Conservation (phyloP, 2,888 invertebrate genomes). For the Torymus tubicola region DNA sequence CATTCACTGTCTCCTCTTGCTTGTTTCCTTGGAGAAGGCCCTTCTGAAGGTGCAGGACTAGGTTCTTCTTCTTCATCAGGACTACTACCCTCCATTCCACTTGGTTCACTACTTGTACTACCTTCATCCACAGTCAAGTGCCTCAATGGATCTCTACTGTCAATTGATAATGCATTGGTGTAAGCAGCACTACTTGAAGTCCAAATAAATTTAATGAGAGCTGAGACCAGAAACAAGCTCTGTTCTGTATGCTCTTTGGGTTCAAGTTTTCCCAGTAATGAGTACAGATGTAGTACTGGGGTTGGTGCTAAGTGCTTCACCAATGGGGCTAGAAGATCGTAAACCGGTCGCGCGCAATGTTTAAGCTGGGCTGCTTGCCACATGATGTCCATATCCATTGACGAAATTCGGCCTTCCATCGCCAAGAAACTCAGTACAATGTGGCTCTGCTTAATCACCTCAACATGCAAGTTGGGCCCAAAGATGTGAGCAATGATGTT, state of each 20-base stretch:
- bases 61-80: conserved; percentile 74
- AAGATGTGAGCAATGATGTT: conserved; percentile 96
- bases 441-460: conserved; percentile 97
- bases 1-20: conserved; percentile 76
- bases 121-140: conserved; percentile 69
- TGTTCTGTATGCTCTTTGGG: conserved; percentile 94
- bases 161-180: conserved; percentile 68
- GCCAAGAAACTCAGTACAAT: conserved; percentile 94
- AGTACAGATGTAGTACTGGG: conserved; percentile 92
- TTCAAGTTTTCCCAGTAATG: conserved; percentile 90
- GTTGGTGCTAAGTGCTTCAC: conserved; percentile 93
- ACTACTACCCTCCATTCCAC: conserved; percentile 72
- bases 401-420: conserved; percentile 92
- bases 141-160: conserved; percentile 69
- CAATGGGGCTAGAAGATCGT: conserved; percentile 91
- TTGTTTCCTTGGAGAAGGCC: conserved; percentile 82
- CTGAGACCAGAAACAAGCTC: conserved; percentile 93
- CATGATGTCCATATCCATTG: conserved; percentile 93
- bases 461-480: conserved; percentile 97
- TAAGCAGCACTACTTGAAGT: conserved; percentile 81
- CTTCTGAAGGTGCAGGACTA: conserved; percentile 74
- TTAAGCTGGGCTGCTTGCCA: conserved; percentile 97
- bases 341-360: conserved; percentile 95
- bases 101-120: conserved; percentile 73
- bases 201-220: conserved; percentile 94